Percentiles rank a stretch among this genome's conserved stretches.
These are phyloP conservation scores for Gulo gulo DNA, from an alignment of 2,113 vertebrate species.

Conservation along the genomic window DNA sequence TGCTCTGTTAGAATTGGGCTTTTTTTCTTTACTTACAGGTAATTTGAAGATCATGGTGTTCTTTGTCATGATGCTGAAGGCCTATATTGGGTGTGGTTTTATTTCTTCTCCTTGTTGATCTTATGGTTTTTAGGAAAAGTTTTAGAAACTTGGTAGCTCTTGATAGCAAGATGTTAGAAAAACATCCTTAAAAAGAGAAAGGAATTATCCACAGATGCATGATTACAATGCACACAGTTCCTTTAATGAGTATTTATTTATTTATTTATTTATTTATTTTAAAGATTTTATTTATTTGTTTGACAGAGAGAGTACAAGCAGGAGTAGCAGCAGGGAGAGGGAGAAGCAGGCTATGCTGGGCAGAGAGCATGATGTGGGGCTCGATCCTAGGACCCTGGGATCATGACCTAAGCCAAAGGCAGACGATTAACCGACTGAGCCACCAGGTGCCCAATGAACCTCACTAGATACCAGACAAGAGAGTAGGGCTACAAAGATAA, in stretches of 20 bases:
- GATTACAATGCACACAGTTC: neutral
- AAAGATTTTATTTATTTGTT: too few relatives aligned
- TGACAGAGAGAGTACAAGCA: too few relatives aligned
- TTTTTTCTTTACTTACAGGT: neutral
- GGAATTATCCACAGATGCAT: neutral
- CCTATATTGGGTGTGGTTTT: neutral
- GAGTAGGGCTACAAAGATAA: neutral
- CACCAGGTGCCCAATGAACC: neutral
- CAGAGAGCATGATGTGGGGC: too few relatives aligned
- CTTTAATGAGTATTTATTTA: neutral
- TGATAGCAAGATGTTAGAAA: neutral
- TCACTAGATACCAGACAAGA: neutral
- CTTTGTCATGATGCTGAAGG: neutral
- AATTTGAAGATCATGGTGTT: neutral
- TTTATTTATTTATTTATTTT: neutral
- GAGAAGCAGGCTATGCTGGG: too few relatives aligned
- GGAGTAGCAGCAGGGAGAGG: too few relatives aligned
- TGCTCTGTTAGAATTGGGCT: neutral
- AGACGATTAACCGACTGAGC: too few relatives aligned
- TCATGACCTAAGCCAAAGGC: too few relatives aligned
- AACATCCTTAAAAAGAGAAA: neutral
- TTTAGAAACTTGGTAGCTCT: neutral
- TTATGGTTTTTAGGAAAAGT: neutral
- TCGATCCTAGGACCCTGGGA: too few relatives aligned
- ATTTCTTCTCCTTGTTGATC: neutral